Percentiles rank a stretch among this genome's conserved stretches.
These are phyloP conservation scores for Murina feae DNA, from an alignment of 2,113 vertebrate genomes.

Conservation along the genomic window DNA sequence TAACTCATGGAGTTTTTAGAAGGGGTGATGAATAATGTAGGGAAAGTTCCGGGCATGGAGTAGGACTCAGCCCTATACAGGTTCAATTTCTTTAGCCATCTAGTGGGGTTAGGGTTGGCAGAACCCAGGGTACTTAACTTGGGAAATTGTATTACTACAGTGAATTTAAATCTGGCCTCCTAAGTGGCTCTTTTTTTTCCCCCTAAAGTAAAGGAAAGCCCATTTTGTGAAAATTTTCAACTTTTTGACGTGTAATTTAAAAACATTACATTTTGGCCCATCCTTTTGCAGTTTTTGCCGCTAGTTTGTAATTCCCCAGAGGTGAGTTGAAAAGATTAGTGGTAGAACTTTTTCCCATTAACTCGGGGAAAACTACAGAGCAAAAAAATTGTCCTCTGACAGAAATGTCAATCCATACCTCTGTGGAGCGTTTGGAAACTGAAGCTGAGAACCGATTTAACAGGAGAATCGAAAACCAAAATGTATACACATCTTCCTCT, in stretches of 20 bases:
- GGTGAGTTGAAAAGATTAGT: constrained; percentile 67
- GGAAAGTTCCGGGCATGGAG: not conserved
- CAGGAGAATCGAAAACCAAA: constrained; percentile 59
- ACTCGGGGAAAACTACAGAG: constrained; percentile 38
- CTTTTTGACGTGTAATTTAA: constrained; percentile 42
- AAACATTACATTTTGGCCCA: constrained; percentile 48
- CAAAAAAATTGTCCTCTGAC: constrained; percentile 58
- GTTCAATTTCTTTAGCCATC: not conserved
- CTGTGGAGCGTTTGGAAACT: constrained; percentile 52
- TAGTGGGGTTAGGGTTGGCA: not conserved
- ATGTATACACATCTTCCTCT: constrained; percentile 55
- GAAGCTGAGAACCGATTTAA: constrained; percentile 53
- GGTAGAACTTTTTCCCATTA: constrained; percentile 43
- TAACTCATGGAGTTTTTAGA: not conserved
- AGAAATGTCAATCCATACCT: constrained; percentile 62
- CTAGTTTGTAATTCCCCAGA: constrained; percentile 50
- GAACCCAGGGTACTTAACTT: not conserved
- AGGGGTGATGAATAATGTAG: not conserved
- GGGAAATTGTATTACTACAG: not conserved
- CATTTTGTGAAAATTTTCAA: constrained; percentile 33
- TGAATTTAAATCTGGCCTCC: not conserved
- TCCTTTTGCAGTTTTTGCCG: not conserved
- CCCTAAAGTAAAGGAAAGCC: not conserved
- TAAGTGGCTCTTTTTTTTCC: not conserved
- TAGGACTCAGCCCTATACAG: not conserved